Conservation (phyloP, 2,113 vertebrate species). For the Cricetomys ansorgei region DNA sequence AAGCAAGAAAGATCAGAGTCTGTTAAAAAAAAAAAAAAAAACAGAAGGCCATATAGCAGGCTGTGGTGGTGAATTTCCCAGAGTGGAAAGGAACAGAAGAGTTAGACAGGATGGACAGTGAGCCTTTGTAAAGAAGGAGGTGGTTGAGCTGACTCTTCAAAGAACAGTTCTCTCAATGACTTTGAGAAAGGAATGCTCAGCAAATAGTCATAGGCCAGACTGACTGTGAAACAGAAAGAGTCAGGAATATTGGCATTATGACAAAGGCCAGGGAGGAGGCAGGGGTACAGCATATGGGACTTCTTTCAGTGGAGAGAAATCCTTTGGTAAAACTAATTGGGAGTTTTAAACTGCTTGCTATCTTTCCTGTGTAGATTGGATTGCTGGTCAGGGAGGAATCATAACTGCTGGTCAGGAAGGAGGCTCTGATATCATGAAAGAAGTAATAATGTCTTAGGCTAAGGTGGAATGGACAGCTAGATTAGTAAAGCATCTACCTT, state of each 20-base stretch:
- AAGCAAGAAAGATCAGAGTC: neutral
- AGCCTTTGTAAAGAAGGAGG: neutral
- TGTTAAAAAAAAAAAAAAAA: neutral
- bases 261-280: neutral
- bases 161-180: accelerated
- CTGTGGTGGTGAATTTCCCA: neutral
- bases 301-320: neutral
- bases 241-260: neutral
- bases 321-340: neutral
- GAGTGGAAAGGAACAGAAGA: neutral
- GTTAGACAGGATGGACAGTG: neutral
- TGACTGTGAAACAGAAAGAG: neutral
- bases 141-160: neutral
- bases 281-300: accelerated
- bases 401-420: neutral
- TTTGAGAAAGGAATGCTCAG: neutral
- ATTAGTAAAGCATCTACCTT: neutral
- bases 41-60: neutral
- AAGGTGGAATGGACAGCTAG: neutral
- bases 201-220: neutral
- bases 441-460: neutral
- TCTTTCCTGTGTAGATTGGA: neutral
- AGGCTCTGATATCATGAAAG: neutral
- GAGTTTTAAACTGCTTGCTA: neutral
- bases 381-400: neutral